phyloP scores from a whole-genome alignment of 2,797 vertebrate genomes.

The Sebastes itinus region DNA sequence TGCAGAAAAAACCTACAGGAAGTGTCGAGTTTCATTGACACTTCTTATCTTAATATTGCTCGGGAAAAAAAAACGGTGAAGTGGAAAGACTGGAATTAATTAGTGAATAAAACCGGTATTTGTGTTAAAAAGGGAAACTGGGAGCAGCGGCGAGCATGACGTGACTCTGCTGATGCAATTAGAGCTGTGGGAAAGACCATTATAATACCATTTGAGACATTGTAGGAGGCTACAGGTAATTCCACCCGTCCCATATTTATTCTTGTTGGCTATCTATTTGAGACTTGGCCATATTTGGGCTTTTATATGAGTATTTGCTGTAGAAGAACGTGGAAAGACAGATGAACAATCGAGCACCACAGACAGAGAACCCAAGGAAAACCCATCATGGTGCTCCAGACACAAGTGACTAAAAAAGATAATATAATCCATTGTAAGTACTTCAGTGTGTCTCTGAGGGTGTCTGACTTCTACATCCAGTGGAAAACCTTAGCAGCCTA shows the following conservation, averaged over 20 bases:
- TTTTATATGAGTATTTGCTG: neutral
- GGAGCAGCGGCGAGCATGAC: neutral
- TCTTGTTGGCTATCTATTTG: neutral
- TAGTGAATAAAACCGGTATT: neutral
- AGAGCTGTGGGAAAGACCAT: neutral
- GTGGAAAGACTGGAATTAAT: neutral
- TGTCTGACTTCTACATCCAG: neutral
- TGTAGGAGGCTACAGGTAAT: neutral
- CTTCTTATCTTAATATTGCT: neutral
- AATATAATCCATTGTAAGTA: slow-evolving; percentile 1
- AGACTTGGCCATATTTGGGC: neutral
- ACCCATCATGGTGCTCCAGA: neutral
- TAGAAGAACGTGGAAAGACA: neutral
- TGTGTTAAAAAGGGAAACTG: neutral
- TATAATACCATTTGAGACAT: neutral
- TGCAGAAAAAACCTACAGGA: neutral
- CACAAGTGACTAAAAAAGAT: neutral
- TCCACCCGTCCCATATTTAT: neutral
- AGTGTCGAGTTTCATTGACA: neutral
- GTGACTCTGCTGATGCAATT: neutral
- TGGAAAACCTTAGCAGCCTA: neutral
- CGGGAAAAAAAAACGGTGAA: neutral
- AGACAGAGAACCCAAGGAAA: neutral
- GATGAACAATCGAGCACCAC: neutral
- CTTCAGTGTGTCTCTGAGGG: slow-evolving; percentile 2